Conservation (phyloP, 2,113 vertebrate species). For the Sarotherodon lohbergeri region DNA sequence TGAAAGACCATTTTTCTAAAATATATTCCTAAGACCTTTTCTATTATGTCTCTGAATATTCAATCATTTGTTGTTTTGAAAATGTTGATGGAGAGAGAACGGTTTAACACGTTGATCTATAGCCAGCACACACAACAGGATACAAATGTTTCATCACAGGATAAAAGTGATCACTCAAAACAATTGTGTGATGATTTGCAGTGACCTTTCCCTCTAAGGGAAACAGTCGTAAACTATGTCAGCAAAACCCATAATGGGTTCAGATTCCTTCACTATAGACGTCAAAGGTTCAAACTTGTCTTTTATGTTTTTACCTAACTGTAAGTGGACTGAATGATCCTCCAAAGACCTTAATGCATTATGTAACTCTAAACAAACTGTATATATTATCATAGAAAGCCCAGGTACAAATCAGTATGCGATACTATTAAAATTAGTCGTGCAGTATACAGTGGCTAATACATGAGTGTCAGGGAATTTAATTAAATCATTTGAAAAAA, state of each 20-base stretch:
- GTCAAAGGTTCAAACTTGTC: background rate
- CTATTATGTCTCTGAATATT: background rate
- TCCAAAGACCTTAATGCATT: background rate
- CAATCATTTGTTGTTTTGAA: background rate
- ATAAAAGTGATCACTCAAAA: background rate
- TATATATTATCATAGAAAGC: background rate
- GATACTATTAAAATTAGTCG: background rate
- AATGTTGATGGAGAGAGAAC: background rate
- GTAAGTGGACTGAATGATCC: background rate
- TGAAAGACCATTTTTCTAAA: background rate
- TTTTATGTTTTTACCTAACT: background rate
- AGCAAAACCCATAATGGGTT: background rate
- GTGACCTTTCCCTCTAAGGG: background rate
- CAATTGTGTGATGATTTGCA: background rate
- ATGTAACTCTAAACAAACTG: background rate
- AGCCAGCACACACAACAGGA: background rate
- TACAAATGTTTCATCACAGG: background rate
- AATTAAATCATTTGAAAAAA: background rate
- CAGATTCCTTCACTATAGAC: background rate
- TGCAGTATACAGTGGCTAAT: background rate
- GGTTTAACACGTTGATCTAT: background rate
- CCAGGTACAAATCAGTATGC: background rate
- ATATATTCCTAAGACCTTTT: background rate
- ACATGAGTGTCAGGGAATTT: background rate
- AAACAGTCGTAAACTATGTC: background rate